These are phyloP conservation scores for Yponomeuta malinellus DNA, from an alignment of 2,888 invertebrate genomes.

Conservation along the genomic window DNA sequence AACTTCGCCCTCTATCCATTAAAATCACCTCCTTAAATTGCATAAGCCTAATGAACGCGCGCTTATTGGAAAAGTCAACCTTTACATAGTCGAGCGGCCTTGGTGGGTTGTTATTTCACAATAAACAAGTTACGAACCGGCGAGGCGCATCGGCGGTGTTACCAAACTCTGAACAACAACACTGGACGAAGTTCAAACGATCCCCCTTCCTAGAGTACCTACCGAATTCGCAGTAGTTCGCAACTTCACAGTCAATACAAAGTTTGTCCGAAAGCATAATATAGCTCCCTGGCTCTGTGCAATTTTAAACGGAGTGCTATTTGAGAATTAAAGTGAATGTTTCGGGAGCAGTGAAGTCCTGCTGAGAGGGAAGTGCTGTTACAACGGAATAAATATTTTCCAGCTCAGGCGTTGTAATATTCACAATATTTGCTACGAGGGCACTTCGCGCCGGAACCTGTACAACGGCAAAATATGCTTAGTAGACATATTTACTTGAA, in stretches of 20 bases:
- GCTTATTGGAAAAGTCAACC: not conserved
- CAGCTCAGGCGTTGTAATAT: not conserved
- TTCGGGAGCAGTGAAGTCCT: not conserved
- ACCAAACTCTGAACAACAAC: constrained; percentile 40
- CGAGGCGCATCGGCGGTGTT: constrained; percentile 32
- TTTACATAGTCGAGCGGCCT: constrained; percentile 47
- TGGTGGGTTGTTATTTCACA: constrained; percentile 52
- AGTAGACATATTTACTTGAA: too few species aligned
- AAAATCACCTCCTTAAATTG: not conserved
- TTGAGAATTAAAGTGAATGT: constrained; percentile 3
- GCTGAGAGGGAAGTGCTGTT: not conserved
- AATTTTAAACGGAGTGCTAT: constrained; percentile 6
- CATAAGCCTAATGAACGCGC: not conserved
- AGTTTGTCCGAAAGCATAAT: constrained; percentile 34
- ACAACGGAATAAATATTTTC: not conserved
- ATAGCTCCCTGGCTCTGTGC: constrained; percentile 16
- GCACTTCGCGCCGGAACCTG: too few species aligned
- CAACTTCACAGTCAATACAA: constrained; percentile 47
- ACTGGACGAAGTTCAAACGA: constrained; percentile 19
- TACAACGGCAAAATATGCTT: too few species aligned
- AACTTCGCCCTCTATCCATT: not conserved
- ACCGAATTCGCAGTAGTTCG: constrained; percentile 35
- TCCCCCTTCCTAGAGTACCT: constrained; percentile 4
- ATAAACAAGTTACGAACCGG: constrained; percentile 45
- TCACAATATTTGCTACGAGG: too few species aligned